Conservation (phyloP, 2,797 vertebrate species). For the Mallotus villosus region DNA sequence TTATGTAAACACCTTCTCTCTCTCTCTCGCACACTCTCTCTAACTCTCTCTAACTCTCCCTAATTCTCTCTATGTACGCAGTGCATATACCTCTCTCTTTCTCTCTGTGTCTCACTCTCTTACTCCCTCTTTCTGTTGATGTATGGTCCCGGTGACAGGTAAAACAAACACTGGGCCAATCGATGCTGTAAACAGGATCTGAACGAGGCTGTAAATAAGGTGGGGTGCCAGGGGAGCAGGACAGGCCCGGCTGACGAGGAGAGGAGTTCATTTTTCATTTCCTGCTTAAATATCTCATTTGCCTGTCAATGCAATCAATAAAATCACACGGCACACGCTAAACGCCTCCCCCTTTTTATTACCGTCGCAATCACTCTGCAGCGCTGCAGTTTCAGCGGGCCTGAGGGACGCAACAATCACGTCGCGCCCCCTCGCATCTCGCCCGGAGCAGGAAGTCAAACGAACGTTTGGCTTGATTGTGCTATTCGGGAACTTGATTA, state of each 20-base stretch:
- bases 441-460: constrained; percentile 54
- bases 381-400: constrained; percentile 6
- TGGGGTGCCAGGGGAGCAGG: constrained; percentile 34
- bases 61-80: not conserved
- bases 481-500: no score
- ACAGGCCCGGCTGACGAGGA: constrained; percentile 33
- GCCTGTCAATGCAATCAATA: constrained; percentile 50
- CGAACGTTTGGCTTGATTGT: constrained; percentile 19
- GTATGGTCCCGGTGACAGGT: constrained; percentile 50
- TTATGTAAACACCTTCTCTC: no score
- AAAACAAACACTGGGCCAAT: constrained; percentile 58
- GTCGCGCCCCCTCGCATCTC: constrained; percentile 37
- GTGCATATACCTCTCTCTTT: not conserved
- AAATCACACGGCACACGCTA: constrained; percentile 23
- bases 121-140: constrained; percentile 39
- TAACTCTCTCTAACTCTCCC: not conserved
- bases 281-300: constrained; percentile 55
- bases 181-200: constrained; percentile 60
- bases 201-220: constrained; percentile 58
- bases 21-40: no score
- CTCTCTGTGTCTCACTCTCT: constrained; percentile 7
- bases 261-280: constrained; percentile 56
- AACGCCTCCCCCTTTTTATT: constrained; percentile 25
- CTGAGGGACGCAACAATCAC: constrained; percentile 33
- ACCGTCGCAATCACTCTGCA: constrained; percentile 39